These are phyloP conservation scores for Ephialtes manifestator DNA, from an alignment of 2,888 invertebrate genomes.

Conservation along the genomic window DNA sequence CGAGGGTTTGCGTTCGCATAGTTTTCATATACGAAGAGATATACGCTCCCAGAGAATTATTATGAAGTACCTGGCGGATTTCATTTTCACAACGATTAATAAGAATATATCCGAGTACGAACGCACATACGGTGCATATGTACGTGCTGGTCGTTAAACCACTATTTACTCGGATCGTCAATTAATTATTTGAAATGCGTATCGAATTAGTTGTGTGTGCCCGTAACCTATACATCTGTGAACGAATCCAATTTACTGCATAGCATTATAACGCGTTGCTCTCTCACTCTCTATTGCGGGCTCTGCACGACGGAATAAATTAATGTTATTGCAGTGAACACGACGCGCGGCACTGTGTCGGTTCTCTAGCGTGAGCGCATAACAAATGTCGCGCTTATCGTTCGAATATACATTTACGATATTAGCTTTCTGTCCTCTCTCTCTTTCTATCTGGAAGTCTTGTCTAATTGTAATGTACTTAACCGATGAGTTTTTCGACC, in stretches of 20 bases:
- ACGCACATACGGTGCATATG: slow-evolving; percentile 48
- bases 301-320: slow-evolving; percentile 82
- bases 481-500: slow-evolving; percentile 66
- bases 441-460: slow-evolving; percentile 36
- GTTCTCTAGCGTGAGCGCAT: slow-evolving; percentile 78
- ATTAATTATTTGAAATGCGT: slow-evolving; percentile 82
- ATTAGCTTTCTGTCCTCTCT: slow-evolving; percentile 67
- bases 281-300: slow-evolving; percentile 44
- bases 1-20: slow-evolving; percentile 37
- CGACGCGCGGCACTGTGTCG: slow-evolving; percentile 69
- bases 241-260: slow-evolving; percentile 81
- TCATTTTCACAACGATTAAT: slow-evolving; percentile 68
- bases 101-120: slow-evolving; percentile 65
- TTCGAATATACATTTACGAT: slow-evolving; percentile 77
- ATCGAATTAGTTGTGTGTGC: slow-evolving; percentile 80
- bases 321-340: slow-evolving; percentile 78
- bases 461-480: slow-evolving; percentile 68
- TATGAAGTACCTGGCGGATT: slow-evolving; percentile 64
- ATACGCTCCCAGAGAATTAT: slow-evolving; percentile 53
- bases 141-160: slow-evolving; percentile 62
- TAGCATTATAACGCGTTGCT: slow-evolving; percentile 46
- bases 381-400: slow-evolving; percentile 82
- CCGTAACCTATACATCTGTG: slow-evolving; percentile 82
- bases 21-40: slow-evolving; percentile 30
- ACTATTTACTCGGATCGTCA: slow-evolving; percentile 78